These are phyloP conservation scores for Hapalemur alaotrensis DNA, from an alignment of 2,797 vertebrate genomes.

Conservation along the genomic window DNA sequence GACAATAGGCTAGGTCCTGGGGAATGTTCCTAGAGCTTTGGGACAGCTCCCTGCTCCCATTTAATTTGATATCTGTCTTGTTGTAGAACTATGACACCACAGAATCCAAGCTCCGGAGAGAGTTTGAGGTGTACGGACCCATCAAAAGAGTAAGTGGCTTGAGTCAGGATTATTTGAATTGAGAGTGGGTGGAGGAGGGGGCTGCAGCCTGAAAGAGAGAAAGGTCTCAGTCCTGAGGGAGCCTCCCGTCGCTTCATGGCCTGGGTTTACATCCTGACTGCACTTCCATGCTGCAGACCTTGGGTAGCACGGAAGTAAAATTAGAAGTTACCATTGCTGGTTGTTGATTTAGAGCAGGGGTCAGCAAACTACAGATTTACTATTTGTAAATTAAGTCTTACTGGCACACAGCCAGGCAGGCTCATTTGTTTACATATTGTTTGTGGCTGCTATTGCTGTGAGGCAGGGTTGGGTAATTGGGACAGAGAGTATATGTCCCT, in stretches of 20 bases:
- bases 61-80: background rate
- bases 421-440: rapidly evolving
- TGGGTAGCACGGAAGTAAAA: background rate
- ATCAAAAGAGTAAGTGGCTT: slow-evolving; percentile 91
- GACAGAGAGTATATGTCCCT: rapidly evolving
- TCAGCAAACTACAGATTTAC: background rate
- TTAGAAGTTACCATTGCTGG: background rate
- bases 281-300: rapidly evolving
- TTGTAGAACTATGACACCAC: slow-evolving; percentile 95
- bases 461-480: background rate
- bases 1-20: background rate
- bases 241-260: rapidly evolving
- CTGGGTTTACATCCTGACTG: background rate
- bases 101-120: slow-evolving; percentile 95
- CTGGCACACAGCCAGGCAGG: rapidly evolving
- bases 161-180: background rate
- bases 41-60: no score
- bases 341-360: background rate
- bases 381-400: rapidly evolving
- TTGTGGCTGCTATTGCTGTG: no score
- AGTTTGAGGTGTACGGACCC: slow-evolving; percentile 97
- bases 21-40: background rate
- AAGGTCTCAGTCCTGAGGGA: no score
- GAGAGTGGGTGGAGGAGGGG: no score
- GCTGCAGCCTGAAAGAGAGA: background rate